Evolutionary conservation across 2,888 invertebrate species (phyloP).

Genomic region (Iselma pallidipennis): DNA sequence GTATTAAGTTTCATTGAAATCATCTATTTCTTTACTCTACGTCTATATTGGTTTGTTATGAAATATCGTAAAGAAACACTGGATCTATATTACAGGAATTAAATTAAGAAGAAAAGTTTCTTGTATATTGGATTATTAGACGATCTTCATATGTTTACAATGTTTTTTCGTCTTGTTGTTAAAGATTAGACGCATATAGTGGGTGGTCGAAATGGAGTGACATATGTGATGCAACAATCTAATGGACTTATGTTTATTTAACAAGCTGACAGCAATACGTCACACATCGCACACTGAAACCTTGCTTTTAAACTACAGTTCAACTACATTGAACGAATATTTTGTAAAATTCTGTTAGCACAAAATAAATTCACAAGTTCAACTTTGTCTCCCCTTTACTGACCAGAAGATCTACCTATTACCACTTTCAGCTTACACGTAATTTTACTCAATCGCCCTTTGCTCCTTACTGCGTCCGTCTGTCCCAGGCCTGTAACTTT

Average conservation of each 20-base stretch:
- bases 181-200: conserved; percentile 24
- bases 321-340: conserved; percentile 9
- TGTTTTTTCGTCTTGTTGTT: too few relatives aligned
- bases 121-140: too few relatives aligned
- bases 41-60: conserved; percentile 64
- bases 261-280: conserved; percentile 55
- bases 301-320: conserved; percentile 33
- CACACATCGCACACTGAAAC: conserved; percentile 42
- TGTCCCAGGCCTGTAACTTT: too few relatives aligned
- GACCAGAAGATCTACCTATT: too few relatives aligned
- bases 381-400: too few relatives aligned
- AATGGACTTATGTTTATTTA: conserved; percentile 58
- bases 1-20: conserved; percentile 77
- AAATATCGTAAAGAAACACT: conserved; percentile 35
- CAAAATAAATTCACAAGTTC: background rate
- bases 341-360: background rate
- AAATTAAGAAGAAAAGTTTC: background rate
- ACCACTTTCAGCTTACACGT: too few relatives aligned
- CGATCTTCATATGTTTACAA: background rate
- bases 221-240: conserved; percentile 57
- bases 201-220: conserved; percentile 51
- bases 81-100: background rate
- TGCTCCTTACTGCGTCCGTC: too few relatives aligned
- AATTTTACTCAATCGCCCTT: too few relatives aligned
- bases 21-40: conserved; percentile 69